Base-by-base conservation (phyloP, 2,888 invertebrate genomes). In the Herminia tarsipennalis region DNA sequence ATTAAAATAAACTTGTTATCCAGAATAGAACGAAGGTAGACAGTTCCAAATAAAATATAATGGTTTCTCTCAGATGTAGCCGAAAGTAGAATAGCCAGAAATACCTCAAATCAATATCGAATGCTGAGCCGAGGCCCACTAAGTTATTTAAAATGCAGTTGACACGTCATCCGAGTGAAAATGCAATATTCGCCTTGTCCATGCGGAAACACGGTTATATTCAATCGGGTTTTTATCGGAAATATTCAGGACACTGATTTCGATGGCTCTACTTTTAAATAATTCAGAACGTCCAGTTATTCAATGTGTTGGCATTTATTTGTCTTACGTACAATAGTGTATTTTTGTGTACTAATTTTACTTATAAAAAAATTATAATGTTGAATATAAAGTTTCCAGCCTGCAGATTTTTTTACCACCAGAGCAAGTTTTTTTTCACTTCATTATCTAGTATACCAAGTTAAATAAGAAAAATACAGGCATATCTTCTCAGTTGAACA, bases 141-240 rank as follows among this genome's bases (percentile, higher is more conserved):
- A 84, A 88, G 82, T 88, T 88, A 88, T 89, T 89, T 88, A 88
- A 87, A 86, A 88, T 87, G 83, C 86, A 87, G 84, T 86, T 87
- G 86, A 84, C 88, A 86, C 82, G 77, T 88, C 87, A 87, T 85
- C 77, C 81, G 68, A 77, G 81, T 70, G 83, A 78, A 86, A 88
- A 88, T 87, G 82, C 85, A 88, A 88, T 88, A 87, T 88, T 83
- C 88, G 79, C 83, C 79, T 83, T 81, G 76, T 73, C 76, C 85
- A 82, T 73, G 78, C 78, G 81, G 81, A 86, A 86, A 83, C 77
- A 74, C 65, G 70, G 81, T 81, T 84, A 85, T 84, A 77, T 84
- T 81, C 78, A 83, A 82, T 83, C 67, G 71, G 59, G 47, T 71
- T 76, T 73, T 74, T 73, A 65, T 64, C 60, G 46, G 44, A 38